Percentiles rank a stretch among this genome's conserved stretches.
Conservation (phyloP, 2,113 vertebrate species). For the Octodon degus region DNA sequence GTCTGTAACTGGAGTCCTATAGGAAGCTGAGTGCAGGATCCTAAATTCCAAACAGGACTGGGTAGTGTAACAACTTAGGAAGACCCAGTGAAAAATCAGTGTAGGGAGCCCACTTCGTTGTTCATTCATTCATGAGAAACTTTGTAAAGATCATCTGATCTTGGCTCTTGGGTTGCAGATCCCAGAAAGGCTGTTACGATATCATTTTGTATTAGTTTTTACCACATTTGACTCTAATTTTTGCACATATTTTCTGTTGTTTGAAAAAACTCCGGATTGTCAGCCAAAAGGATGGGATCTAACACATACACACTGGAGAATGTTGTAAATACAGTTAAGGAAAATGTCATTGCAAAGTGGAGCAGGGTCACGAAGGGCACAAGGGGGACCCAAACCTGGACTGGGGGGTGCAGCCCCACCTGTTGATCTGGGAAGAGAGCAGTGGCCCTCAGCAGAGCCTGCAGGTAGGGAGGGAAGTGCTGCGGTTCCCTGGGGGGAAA, state of each 20-base stretch:
- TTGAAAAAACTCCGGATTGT: no score
- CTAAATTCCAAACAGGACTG: no score
- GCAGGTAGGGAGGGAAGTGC: not conserved
- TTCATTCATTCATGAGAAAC: not conserved
- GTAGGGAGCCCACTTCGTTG: not conserved
- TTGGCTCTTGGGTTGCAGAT: no score
- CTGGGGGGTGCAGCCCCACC: no score
- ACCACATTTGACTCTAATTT: not conserved
- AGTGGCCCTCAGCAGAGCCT: not conserved
- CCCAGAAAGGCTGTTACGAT: no score
- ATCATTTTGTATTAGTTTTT: not conserved
- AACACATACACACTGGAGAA: not conserved
- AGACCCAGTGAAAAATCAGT: no score
- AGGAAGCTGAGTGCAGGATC: no score
- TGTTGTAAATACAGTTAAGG: not conserved
- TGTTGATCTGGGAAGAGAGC: not conserved
- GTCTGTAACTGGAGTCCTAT: no score
- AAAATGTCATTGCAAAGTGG: not conserved
- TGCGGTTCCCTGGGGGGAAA: not conserved
- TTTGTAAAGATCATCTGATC: no score
- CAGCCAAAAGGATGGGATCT: not conserved
- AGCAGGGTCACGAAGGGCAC: not conserved
- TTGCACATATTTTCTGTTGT: not conserved
- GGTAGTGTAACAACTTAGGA: no score
- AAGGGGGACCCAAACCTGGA: not conserved